These are phyloP conservation scores for Marronus borbonicus DNA, from an alignment of 2,888 invertebrate genomes.

Conservation along the genomic window DNA sequence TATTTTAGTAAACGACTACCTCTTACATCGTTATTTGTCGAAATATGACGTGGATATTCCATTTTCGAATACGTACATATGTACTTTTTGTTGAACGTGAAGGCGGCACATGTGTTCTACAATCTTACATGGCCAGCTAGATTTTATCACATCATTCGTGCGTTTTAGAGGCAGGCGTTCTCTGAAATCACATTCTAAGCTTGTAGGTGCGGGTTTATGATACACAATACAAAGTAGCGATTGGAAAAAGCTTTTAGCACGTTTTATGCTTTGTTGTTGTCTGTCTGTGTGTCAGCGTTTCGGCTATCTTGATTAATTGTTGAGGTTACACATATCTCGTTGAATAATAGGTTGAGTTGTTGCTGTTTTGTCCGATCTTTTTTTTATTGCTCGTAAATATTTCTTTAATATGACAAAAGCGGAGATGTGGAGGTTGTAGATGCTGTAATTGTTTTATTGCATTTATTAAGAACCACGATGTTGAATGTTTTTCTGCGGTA, in stretches of 20 bases:
- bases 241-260: slow-evolving; percentile 32
- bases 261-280: slow-evolving; percentile 13
- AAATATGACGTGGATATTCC: background rate
- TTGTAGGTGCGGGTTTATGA: background rate
- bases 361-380: no score
- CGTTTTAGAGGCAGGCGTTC: background rate
- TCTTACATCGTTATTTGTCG: slow-evolving; percentile 14
- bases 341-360: no score
- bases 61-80: background rate
- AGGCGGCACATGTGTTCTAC: no score
- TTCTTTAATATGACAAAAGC: no score
- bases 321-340: no score
- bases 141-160: slow-evolving; percentile 9
- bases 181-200: background rate
- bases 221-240: slow-evolving; percentile 5
- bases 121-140: no score
- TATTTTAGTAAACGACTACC: no score
- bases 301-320: background rate
- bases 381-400: no score
- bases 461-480: no score
- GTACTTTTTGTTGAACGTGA: background rate
- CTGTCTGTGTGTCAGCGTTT: background rate
- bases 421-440: no score
- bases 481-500: no score
- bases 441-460: no score